A percentile compares a stretch with the other conserved stretches of the same genome.
Conservation (phyloP, 2,888 invertebrate genomes). For the Xylota segnis region DNA sequence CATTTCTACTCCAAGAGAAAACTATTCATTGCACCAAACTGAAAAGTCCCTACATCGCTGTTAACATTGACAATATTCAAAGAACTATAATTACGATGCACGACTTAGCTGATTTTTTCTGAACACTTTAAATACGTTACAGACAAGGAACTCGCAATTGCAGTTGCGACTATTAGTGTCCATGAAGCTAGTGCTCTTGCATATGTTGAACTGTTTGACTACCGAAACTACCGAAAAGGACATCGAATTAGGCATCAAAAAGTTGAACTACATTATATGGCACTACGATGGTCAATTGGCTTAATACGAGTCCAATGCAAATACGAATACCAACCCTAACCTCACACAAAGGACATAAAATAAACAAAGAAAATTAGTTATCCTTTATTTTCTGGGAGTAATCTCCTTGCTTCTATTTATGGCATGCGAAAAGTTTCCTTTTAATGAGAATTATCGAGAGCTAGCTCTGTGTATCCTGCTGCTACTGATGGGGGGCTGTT, state of each 20-base stretch:
- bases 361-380: slow-evolving; percentile 69
- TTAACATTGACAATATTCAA: slow-evolving; percentile 87
- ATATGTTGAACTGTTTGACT: slow-evolving; percentile 90
- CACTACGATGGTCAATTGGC: slow-evolving; percentile 85
- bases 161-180: slow-evolving; percentile 85
- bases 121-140: slow-evolving; percentile 85
- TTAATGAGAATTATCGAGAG: slow-evolving; percentile 62
- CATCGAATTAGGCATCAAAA: slow-evolving; percentile 88
- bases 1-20: slow-evolving; percentile 5
- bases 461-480: slow-evolving; percentile 10
- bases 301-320: slow-evolving; percentile 62
- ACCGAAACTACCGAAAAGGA: slow-evolving; percentile 89
- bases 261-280: slow-evolving; percentile 89
- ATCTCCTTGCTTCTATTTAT: slow-evolving; percentile 61
- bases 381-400: slow-evolving; percentile 51
- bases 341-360: slow-evolving; percentile 39
- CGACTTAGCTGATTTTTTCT: slow-evolving; percentile 86
- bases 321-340: neutral
- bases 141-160: slow-evolving; percentile 85
- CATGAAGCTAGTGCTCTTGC: slow-evolving; percentile 87
- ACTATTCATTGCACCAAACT: slow-evolving; percentile 84
- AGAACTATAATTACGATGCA: slow-evolving; percentile 91
- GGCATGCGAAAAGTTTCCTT: slow-evolving; percentile 69
- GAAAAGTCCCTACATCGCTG: slow-evolving; percentile 87
- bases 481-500: slow-evolving; percentile 11